These are phyloP conservation scores for Syngnathus typhle DNA, from an alignment of 2,113 vertebrate species.

Conservation along the genomic window DNA sequence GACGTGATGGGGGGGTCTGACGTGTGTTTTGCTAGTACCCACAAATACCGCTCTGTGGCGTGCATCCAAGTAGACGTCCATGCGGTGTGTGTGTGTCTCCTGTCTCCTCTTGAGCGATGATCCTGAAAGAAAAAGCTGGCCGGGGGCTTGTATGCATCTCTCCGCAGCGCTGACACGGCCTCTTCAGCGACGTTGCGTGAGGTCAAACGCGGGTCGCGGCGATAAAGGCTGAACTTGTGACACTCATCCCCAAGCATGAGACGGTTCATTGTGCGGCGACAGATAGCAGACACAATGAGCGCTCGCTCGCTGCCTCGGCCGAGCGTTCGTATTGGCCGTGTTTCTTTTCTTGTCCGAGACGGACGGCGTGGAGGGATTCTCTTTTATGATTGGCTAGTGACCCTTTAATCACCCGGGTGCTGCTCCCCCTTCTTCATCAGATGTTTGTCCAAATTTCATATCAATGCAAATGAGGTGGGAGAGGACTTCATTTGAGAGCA, in stretches of 20 bases:
- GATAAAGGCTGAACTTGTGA: slow-evolving; percentile 68
- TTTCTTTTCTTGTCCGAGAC: slow-evolving; percentile 44
- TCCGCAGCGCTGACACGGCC: slow-evolving; percentile 25
- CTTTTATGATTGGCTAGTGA: slow-evolving; percentile 54
- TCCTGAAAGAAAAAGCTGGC: slow-evolving; percentile 27
- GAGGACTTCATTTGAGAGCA: slow-evolving; percentile 36
- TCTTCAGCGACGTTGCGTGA: slow-evolving; percentile 55
- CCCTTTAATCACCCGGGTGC: slow-evolving; percentile 34
- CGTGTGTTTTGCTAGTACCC: slow-evolving; percentile 16
- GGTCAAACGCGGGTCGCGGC: slow-evolving; percentile 58
- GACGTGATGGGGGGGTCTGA: slow-evolving; percentile 6
- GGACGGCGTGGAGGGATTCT: slow-evolving; percentile 24
- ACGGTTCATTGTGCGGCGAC: slow-evolving; percentile 56
- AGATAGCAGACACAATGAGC: slow-evolving; percentile 62
- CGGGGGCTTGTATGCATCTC: slow-evolving; percentile 30
- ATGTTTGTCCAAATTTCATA: slow-evolving; percentile 53
- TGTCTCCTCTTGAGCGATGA: slow-evolving; percentile 43
- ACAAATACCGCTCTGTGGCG: slow-evolving; percentile 11
- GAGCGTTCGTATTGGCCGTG: slow-evolving; percentile 32
- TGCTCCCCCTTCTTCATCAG: slow-evolving; percentile 30
- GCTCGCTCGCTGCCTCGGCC: slow-evolving; percentile 10
- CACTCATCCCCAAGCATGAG: slow-evolving; percentile 55
- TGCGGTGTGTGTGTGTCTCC: slow-evolving; percentile 18
- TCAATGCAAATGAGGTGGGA: slow-evolving; percentile 54
- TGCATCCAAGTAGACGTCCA: not conserved